Base-by-base conservation (phyloP, 2,797 vertebrate genomes). In the Otus scops region DNA sequence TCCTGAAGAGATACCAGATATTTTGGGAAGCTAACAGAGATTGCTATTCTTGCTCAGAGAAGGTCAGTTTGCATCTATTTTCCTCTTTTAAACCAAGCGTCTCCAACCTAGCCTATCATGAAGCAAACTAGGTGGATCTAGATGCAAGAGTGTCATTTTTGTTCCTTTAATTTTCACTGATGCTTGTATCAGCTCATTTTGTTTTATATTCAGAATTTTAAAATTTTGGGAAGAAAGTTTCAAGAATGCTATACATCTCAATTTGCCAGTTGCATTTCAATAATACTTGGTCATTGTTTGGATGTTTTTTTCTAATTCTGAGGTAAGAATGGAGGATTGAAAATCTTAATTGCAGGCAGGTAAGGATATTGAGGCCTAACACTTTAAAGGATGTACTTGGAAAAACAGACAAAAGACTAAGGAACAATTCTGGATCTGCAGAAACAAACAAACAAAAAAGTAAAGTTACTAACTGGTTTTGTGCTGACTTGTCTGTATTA, bases 131-230 rank as follows among this genome's bases (percentile, higher is more conserved):
- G 39, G 17, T 56, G 50, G 12, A 16, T 60, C 9, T 67, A 69
- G 54, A 56, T 45, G 15, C 4, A 6, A 41, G 4, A 39, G 3
- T 0, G 0, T 43, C 14, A 26, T 57, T 5, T 60, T 92, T 53
- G 2, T 48, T 85, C n/a, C 54, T 88, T 83, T 59, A 76, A 27
- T 77, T 89, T 87, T 70, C 41, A 47, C 9, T 57, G 27, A 45
- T 67, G 9, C 17, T 85, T 41, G 8, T 9, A 48, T 71, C 7
- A 13, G 8, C 10, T 57, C 2, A 18, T 38, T 65, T 54, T 54
- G 22, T 1, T 71, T 63, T 63, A 38, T 47, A 56, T 28, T n/a
- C 19, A 57, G 9, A 59, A 30, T 63, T 56, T 43, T 17, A 34
- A 45, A 63, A 39, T 17, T 47, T 7, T 22, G 43, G 13, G 53